Evolutionary conservation across 2,888 invertebrate genomes (phyloP), one percentile per base, ranked within the genome.

Genomic region (Aspidiotus destructor): DNA sequence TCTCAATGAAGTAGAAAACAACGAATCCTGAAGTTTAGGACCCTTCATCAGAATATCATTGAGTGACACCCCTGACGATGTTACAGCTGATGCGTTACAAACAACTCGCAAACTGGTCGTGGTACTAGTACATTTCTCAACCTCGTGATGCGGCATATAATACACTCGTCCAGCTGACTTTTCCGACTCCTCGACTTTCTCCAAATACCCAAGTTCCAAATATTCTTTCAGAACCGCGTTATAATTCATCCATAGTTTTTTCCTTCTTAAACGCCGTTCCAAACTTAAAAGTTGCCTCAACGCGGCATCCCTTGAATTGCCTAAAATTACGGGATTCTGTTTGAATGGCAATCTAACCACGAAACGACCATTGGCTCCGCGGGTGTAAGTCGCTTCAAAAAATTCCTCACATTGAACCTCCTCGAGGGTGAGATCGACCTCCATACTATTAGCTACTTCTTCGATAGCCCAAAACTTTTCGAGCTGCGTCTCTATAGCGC

Each of bases 91-190:
- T 7, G 70, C 64, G 41, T 69, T 55, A 58, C 63, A 69, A 41
- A 69, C 69, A 3, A 63, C 69, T 7, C 69, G 54, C 10, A 69
- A 17, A 42, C 62, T 65, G 13, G 54, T 42, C 1, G 57, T 57
- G 10, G 70, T 52, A 42, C 62, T 65, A 10, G 13, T 41, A 1
- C 15, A n/a, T 5, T 62, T 62, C 9, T 40, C 11, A 13, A 67
- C 62, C 7, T 41, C 44, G n/a, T 62, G 62, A 42, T 62, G 62
- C 8, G 62, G 62, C 17, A 62, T 7, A 61, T 61, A 61, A 61
- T 17, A 65, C 11, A 9, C 11, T n/a, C 41, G 0, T 73, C 70
- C 41, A 75, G 75, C 53, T 9, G 41, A n/a, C n/a, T n/a, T n/a
- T n/a, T 13, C 40, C 16, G 13, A 40, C 7, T 58, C 42, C 8